These are phyloP conservation scores for Ochotona curzoniae DNA, from an alignment of 2,113 vertebrate genomes.

Conservation along the genomic window DNA sequence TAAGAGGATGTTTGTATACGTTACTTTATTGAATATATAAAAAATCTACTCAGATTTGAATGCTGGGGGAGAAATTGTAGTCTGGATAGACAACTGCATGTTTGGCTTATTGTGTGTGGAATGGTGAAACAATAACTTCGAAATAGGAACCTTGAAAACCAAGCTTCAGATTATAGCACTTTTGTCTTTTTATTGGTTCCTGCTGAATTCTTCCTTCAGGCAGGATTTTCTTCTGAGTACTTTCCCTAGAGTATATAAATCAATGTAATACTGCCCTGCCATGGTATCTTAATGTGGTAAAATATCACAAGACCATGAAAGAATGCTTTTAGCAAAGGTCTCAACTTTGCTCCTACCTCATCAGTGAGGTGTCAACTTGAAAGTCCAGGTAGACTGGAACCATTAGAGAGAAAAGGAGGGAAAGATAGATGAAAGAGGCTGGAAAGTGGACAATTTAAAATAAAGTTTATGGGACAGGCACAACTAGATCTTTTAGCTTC, in stretches of 20 bases:
- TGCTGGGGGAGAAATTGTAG: neutral
- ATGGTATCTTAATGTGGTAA: slow-evolving; percentile 52
- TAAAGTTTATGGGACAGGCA: slow-evolving; percentile 50
- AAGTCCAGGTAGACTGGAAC: slow-evolving; percentile 53
- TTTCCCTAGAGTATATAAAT: slow-evolving; percentile 68
- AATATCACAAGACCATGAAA: slow-evolving; percentile 71
- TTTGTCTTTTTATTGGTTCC: slow-evolving; percentile 54
- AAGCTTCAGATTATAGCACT: slow-evolving; percentile 55
- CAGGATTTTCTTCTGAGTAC: slow-evolving; percentile 62
- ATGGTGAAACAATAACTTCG: neutral
- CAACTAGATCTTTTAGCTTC: slow-evolving; percentile 19
- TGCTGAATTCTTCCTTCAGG: slow-evolving; percentile 33
- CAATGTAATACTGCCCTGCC: slow-evolving; percentile 45
- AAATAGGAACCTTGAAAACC: neutral
- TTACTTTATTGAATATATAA: slow-evolving; percentile 19
- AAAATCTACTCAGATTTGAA: slow-evolving; percentile 38
- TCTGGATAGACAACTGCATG: neutral
- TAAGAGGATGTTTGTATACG: neutral
- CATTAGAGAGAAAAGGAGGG: slow-evolving; percentile 53
- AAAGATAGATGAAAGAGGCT: slow-evolving; percentile 43
- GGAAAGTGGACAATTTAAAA: slow-evolving; percentile 65
- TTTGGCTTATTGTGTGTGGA: neutral
- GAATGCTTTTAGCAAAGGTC: slow-evolving; percentile 72
- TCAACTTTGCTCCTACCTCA: slow-evolving; percentile 53
- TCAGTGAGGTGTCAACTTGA: slow-evolving; percentile 72